Base-by-base conservation (phyloP, 2,888 invertebrate genomes). In the Brachyopa scutellaris region DNA sequence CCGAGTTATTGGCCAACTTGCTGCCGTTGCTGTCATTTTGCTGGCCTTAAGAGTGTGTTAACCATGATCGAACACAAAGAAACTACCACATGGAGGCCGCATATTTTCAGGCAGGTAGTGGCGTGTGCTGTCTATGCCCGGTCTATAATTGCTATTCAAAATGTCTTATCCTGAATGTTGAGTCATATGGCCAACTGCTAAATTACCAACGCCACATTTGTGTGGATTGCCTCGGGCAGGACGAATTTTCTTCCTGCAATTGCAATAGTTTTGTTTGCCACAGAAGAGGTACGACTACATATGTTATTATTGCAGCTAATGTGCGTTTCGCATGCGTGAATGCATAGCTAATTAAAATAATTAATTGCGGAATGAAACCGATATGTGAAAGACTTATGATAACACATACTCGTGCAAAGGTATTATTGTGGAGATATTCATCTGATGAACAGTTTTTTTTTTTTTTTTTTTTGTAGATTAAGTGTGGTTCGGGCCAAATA, bases 71-170 rank as follows among this genome's bases (percentile, higher is more conserved):
- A 74, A 70, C 33, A n/a, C 49, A 62, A 23, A 26, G 11, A 17
- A 38, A 51, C n/a, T n/a, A 49, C 11, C 45, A n/a, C 55, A 38
- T 33, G 9, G 57, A 55, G 21, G 29, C 42, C 31, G 4, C 7
- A 45, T 33, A 45, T 29, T 57, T 23, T 19, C 29, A 38, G 69
- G 70, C 70, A 59, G 67, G 31, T n/a, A 64, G 62, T 64, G 57
- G 62, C 76, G 70, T 72, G 70, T 76, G 74, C 47, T 77, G 66
- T 77, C 82, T 82, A 76, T 76, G 59, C 38, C 38, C 45, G 70
- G 70, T 53, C 64, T 82, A 61, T 77, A 82, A 82, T 82, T 77
- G 70, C 82, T 77, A 82, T 82, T 82, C 82, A 82, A 82, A 82
- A 72, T 66, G 82, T 66, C 66, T 82, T 82, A 66, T 82, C 82